Percentiles rank a stretch among this genome's conserved stretches.
These are phyloP conservation scores for Ruditapes philippinarum DNA, from an alignment of 1,140 invertebrate species.

Conservation along the genomic window DNA sequence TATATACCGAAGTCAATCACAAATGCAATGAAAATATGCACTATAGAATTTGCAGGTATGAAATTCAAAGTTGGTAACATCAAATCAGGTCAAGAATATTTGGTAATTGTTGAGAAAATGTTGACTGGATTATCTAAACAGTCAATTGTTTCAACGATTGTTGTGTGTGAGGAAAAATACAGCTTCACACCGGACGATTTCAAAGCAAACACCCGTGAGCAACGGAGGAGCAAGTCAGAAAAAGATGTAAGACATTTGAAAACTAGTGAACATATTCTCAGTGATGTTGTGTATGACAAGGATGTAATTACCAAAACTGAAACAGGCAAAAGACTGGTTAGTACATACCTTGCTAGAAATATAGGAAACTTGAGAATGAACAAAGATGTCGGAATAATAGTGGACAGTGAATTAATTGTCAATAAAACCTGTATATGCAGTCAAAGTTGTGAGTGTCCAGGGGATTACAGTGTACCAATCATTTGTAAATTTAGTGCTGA, in stretches of 20 bases:
- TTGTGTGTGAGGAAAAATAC: conserved; percentile 67
- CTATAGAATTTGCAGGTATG: conserved; percentile 20
- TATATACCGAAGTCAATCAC: not conserved
- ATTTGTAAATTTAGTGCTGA: not conserved
- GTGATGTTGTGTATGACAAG: conserved; percentile 8
- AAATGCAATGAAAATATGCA: not conserved
- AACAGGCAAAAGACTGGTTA: not conserved
- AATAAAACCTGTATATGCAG: not conserved
- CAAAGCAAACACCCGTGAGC: conserved; percentile 47
- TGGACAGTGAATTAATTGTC: not conserved
- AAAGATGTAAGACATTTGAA: conserved; percentile 51
- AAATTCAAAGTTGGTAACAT: conserved; percentile 19
- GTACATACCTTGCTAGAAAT: not conserved
- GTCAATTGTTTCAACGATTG: not conserved
- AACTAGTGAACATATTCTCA: conserved; percentile 43
- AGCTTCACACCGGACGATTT: conserved; percentile 60
- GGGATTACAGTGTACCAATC: not conserved
- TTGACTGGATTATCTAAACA: not conserved
- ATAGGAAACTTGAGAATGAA: not conserved
- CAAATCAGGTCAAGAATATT: conserved; percentile 44
- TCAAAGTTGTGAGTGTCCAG: not conserved
- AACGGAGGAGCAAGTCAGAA: not conserved
- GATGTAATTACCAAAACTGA: conserved; percentile 23
- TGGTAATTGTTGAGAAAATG: conserved; percentile 18
- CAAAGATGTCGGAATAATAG: not conserved